Conservation (phyloP, 2,113 vertebrate genomes). For the Riparia riparia region DNA sequence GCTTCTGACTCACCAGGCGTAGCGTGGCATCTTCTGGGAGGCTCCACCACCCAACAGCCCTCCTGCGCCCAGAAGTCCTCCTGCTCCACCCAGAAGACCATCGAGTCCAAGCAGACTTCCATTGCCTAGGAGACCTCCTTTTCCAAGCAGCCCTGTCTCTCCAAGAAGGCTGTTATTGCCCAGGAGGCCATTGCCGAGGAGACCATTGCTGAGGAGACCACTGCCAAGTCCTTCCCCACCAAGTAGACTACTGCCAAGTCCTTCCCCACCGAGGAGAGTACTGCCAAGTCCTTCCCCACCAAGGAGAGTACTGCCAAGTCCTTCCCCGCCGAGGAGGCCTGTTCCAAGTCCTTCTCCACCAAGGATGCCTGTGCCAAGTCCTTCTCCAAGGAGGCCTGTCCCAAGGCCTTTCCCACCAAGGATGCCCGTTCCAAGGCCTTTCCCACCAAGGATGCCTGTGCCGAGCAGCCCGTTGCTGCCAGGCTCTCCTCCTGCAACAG, state of each 20-base stretch:
- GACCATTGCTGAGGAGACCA: not conserved
- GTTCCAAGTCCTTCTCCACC: not conserved
- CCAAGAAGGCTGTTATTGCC: not conserved
- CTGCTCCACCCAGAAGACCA: not conserved
- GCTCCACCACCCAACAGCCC: not conserved
- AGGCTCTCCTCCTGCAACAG: slow-evolving; percentile 6
- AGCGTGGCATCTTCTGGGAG: not conserved
- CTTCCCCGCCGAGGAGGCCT: not conserved
- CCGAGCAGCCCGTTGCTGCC: not conserved
- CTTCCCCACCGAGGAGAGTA: not conserved
- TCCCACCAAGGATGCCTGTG: not conserved
- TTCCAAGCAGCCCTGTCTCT: not conserved
- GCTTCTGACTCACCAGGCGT: slow-evolving; percentile 19
- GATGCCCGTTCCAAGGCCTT: not conserved
- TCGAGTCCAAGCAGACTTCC: not conserved
- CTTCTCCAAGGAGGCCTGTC: not conserved
- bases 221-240: not conserved
- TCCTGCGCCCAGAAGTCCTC: not conserved
- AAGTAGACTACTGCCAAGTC: not conserved
- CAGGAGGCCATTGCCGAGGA: not conserved
- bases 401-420: not conserved
- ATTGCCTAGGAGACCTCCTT: slow-evolving; percentile 27
- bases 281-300: not conserved
- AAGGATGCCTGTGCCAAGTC: not conserved
- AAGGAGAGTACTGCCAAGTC: not conserved